Evolutionary conservation across 1,140 invertebrate species (phyloP), one percentile per base, ranked within the genome.

Genomic region (Pinna nobilis): DNA sequence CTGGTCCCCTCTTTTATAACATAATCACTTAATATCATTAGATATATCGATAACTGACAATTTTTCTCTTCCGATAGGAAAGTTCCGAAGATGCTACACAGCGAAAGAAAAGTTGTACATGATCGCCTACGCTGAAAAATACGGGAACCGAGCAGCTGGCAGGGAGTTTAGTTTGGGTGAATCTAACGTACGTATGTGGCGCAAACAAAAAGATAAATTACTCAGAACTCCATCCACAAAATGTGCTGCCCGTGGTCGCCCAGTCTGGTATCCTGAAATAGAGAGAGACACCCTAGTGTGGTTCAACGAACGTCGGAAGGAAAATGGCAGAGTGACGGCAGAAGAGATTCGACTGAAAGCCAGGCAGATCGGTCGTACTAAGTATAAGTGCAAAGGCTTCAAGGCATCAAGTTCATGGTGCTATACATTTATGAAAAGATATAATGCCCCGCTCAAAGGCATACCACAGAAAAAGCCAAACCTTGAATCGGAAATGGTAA

Each of bases 71-170:
- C n/a, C n/a, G n/a, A n/a, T n/a, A n/a, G n/a, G n/a, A 44, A 44
- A 44, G 9, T 9, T 11, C 9, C 9, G 39, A 44, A 44, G n/a
- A 11, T 11, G 39, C 39, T 44, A 44, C 47, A 71, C 69, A 9
- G 59, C 55, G 1, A 25, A 47, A 50, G 41, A 66, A 20, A 73
- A 73, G 49, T 37, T 64, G 15, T 20, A 57, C 44, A 30, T 71
- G 4, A 23, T 71, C 3, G 59, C 25, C 3, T 71, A 57, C 35
- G 69, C 59, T 1, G 59, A 64, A 20, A 51, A 49, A 11, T 41
- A 55, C 49, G 49, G 60, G 2, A 71, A 71, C n/a, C 20, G 59
- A 44, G 59, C 69, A 18, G 60, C 60, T 3, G 69, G 69, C 4
- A 11, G 60, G 6, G 20, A 53, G 39, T 71, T 53, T 30, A 53